Percentiles rank a stretch among this genome's conserved stretches.
phyloP scores from a whole-genome alignment of 2,113 vertebrate genomes.

The Apteryx mantelli region DNA sequence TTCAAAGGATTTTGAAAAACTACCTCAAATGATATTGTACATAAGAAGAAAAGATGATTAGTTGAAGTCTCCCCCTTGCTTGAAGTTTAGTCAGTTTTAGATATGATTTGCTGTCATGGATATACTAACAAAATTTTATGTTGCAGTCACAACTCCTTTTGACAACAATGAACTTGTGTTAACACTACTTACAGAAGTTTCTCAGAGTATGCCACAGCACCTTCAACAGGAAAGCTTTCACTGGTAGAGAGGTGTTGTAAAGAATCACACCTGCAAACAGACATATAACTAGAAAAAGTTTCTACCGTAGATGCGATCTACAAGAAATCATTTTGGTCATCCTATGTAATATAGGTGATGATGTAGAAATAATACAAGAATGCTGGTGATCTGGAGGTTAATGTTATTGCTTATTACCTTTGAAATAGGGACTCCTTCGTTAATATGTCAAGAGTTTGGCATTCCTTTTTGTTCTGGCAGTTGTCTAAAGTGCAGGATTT shows the following conservation, averaged over 20 bases:
- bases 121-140: fast-evolving
- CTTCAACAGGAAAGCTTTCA: fast-evolving
- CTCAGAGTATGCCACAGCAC: not conserved
- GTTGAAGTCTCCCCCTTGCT: not conserved
- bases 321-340: not conserved
- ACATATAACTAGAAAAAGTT: not conserved
- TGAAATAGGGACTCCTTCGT: not conserved
- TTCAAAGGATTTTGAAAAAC: not conserved
- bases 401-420: not conserved
- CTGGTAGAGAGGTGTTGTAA: not conserved
- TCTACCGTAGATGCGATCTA: fast-evolving
- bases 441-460: not conserved
- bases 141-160: not conserved
- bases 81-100: not conserved
- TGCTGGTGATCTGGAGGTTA: not conserved
- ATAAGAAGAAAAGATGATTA: not conserved
- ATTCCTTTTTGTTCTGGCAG: not conserved
- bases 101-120: not conserved
- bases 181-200: not conserved
- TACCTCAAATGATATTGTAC: not conserved
- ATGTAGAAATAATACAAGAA: not conserved
- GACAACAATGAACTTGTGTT: not conserved
- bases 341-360: not conserved
- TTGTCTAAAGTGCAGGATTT: not conserved
- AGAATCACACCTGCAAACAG: not conserved